These are phyloP conservation scores for Brachionus plicatilis DNA, from an alignment of 1,140 invertebrate species.

Conservation along the genomic window DNA sequence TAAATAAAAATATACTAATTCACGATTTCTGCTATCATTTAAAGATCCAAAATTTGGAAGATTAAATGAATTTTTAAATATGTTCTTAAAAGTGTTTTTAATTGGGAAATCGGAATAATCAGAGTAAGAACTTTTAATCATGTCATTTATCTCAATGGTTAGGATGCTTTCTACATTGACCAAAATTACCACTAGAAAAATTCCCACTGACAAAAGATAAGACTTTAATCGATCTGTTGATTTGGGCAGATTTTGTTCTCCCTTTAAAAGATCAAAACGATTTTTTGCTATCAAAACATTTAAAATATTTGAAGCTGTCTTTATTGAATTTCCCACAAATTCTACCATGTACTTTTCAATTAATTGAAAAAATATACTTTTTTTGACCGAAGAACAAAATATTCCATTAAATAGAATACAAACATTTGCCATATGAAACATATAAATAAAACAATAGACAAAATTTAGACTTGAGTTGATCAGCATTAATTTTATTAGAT, in stretches of 20 bases:
- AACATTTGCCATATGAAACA: background rate
- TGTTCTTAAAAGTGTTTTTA: background rate
- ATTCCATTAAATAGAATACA: background rate
- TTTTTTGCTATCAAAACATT: background rate
- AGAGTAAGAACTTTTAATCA: background rate
- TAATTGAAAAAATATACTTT: background rate
- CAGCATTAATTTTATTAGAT: background rate
- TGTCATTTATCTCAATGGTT: background rate
- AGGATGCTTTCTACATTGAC: background rate
- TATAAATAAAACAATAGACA: background rate
- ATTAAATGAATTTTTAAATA: background rate
- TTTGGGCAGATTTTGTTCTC: background rate
- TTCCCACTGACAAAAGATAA: background rate
- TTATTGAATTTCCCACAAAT: background rate
- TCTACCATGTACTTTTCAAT: background rate
- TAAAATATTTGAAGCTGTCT: background rate
- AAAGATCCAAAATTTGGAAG: background rate
- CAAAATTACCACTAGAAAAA: background rate
- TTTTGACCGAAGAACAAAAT: background rate
- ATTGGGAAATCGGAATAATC: background rate
- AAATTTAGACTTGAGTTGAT: background rate
- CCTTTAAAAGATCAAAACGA: background rate
- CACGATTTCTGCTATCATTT: background rate
- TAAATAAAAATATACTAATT: background rate
- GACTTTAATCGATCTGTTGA: background rate